Evolutionary conservation across 2,113 vertebrate species (phyloP), one percentile per base, ranked within the genome.

Genomic region (Megaptera novaeangliae): DNA sequence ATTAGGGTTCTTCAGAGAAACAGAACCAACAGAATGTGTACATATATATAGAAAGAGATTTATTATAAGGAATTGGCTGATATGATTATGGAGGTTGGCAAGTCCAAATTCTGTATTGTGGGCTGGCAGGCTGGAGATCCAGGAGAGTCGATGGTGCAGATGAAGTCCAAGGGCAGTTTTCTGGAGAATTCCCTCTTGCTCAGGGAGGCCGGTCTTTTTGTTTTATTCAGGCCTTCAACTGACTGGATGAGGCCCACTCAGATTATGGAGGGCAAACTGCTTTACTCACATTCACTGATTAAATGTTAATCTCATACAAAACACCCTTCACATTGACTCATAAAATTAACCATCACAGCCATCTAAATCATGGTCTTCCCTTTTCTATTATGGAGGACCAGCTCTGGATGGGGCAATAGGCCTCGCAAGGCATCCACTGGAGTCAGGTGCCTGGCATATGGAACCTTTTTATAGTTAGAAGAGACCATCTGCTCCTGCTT

Each of bases 401-500:
- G 46, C 23, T 91, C 44, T 81, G 8, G 52, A 11, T 57, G 49
- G 23, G 21, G 17, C 63, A 69, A 0, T 71, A 8, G 72, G 49
- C 6, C 64, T 91, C 41, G 20, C 39, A 74, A 74, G 2, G 68
- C 14, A 61, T 72, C 18, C 21, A 90, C 3, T 94, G 69, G 27
- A 77, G 17, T 69, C 39, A 66, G 10, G 34, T 82, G 63, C 34
- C 23, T 96, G 69, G 15, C n/a, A 94, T 34, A 27, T 34, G 71
- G 69, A 78, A 78, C 3, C 34, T 93, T 92, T 88, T 59, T 94
- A 2, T 44, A 90, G 11, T 64, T 85, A 46, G 29, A 17, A 87
- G 17, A 95, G 59, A 77, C 34, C 36, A 85, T 77, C 59, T 94
- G 75, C 3, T 97, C 21, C 88, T 90, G 15, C n/a, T 95, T 91